These are phyloP conservation scores for Chelonoidis abingdonii DNA, from an alignment of 2,113 vertebrate genomes.

Conservation along the genomic window DNA sequence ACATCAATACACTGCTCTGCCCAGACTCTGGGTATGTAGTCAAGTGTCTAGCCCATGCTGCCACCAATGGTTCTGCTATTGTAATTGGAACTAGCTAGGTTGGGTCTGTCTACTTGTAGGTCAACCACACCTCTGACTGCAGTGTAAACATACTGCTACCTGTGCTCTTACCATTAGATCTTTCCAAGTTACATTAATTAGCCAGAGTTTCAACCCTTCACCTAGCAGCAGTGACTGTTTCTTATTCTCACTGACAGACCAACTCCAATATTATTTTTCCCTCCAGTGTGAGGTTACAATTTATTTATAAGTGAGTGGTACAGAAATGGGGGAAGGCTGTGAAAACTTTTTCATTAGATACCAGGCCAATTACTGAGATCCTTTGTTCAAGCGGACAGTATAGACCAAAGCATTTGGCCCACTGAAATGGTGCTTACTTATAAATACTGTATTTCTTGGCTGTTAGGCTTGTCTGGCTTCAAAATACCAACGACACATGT, in stretches of 20 bases:
- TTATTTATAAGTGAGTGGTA: not conserved
- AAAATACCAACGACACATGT: not conserved
- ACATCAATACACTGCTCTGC: no score
- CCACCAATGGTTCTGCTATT: not conserved
- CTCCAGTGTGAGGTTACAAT: not conserved
- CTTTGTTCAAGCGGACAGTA: not conserved
- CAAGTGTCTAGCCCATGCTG: not conserved
- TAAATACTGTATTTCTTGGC: not conserved
- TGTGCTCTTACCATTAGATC: not conserved
- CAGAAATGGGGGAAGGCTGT: not conserved
- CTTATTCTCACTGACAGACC: not conserved
- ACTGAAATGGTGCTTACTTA: accelerated
- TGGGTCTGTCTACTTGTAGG: no score
- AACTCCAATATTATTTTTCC: not conserved
- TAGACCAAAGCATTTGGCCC: not conserved
- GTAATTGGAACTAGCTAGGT: not conserved
- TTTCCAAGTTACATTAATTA: not conserved
- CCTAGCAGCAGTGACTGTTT: accelerated
- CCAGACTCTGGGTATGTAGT: not conserved
- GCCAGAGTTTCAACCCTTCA: not conserved
- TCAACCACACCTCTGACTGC: not conserved
- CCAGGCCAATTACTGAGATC: not conserved
- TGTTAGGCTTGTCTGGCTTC: not conserved
- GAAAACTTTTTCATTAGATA: accelerated
- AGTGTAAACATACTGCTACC: not conserved